Evolutionary conservation across 2,797 vertebrate genomes (phyloP).

Genomic region (Chaetodon trifasciatus): DNA sequence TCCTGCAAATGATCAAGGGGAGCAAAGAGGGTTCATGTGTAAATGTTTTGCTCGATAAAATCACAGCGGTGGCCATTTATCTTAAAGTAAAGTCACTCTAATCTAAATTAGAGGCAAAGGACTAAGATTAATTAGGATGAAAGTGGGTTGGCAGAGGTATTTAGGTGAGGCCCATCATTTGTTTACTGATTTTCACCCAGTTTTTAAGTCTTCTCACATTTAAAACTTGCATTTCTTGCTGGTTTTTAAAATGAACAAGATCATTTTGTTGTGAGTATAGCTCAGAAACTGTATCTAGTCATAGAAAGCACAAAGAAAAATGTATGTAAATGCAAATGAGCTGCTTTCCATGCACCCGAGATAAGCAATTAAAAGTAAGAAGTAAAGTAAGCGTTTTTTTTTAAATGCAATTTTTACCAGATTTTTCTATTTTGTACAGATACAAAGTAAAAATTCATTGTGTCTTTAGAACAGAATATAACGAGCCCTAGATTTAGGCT

Average conservation of each 20-base stretch:
- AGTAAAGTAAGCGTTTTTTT: constrained; percentile 25
- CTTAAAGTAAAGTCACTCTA: constrained; percentile 5
- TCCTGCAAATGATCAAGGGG: constrained; percentile 19
- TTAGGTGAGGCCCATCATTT: background rate
- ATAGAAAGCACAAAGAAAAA: constrained; percentile 1
- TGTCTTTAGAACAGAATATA: constrained; percentile 18
- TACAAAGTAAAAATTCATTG: background rate
- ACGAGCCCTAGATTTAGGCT: constrained; percentile 20
- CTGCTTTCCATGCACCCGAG: constrained; percentile 11
- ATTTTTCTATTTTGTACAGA: constrained; percentile 2
- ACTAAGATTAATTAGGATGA: constrained; percentile 19
- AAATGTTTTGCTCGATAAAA: constrained; percentile 30
- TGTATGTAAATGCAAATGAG: constrained; percentile 11
- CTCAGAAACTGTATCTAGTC: background rate
- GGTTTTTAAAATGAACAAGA: constrained; percentile 14
- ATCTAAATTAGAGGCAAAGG: constrained; percentile 24
- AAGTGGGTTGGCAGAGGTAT: constrained; percentile 3
- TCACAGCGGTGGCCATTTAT: constrained; percentile 2
- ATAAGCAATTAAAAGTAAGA: constrained; percentile 11
- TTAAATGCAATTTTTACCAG: constrained; percentile 16
- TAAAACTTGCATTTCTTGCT: constrained; percentile 14
- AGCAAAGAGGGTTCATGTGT: background rate
- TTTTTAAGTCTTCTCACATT: background rate
- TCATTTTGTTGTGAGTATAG: constrained; percentile 18
- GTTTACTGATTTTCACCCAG: background rate